A percentile compares a stretch with the other conserved stretches of the same genome.
These are phyloP conservation scores for Drosophila peninsularis DNA, from an alignment of 2,888 invertebrate genomes.

Conservation along the genomic window DNA sequence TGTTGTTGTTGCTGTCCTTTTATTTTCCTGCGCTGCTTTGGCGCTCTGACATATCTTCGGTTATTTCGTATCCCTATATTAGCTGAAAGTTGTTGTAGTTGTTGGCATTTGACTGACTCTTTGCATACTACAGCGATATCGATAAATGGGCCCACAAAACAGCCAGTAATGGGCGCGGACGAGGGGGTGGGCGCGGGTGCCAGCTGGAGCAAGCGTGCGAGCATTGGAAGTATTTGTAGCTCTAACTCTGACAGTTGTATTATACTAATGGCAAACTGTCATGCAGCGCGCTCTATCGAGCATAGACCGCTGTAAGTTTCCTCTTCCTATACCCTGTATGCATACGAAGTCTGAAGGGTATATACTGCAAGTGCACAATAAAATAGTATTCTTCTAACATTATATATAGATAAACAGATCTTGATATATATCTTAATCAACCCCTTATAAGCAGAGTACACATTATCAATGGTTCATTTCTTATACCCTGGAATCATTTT, in stretches of 20 bases:
- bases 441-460: too few relatives aligned
- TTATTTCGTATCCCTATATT: conserved; percentile 58
- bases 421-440: too few relatives aligned
- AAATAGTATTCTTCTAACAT: too few relatives aligned
- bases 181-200: not conserved
- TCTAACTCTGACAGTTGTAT: not conserved
- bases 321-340: not conserved
- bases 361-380: not conserved
- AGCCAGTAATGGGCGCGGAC: not conserved
- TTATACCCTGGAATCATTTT: too few relatives aligned
- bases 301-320: not conserved
- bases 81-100: conserved; percentile 37
- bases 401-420: too few relatives aligned
- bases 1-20: conserved; percentile 24
- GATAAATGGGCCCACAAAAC: conserved; percentile 42
- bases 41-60: conserved; percentile 31
- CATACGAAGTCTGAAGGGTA: not conserved
- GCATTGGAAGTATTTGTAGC: conserved; percentile 2
- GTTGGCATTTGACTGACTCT: conserved; percentile 39
- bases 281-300: conserved; percentile 2
- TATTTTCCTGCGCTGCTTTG: conserved; percentile 50
- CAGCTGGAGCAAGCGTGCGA: not conserved
- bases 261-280: conserved; percentile 2
- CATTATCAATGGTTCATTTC: too few relatives aligned
- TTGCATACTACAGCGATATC: conserved; percentile 39